Conservation (phyloP, 1,140 invertebrate genomes). For the Drosophila mayri region DNA sequence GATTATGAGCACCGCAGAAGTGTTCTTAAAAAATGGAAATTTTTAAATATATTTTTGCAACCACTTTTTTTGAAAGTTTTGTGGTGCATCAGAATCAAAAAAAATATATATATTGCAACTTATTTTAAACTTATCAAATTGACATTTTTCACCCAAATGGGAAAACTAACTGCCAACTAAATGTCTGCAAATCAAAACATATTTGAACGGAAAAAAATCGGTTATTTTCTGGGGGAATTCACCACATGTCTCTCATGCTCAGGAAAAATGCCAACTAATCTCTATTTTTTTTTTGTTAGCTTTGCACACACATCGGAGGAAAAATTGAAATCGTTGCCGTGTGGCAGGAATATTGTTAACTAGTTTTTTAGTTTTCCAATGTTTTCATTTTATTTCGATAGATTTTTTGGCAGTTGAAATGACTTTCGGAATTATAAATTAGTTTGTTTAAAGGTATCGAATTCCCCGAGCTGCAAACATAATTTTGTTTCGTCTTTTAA, state of each 20-base stretch:
- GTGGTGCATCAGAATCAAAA: conserved; percentile 1
- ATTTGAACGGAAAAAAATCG: conserved; percentile 35
- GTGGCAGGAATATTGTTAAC: conserved; percentile 8
- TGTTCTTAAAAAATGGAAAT: conserved; percentile 11
- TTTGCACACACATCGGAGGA: conserved; percentile 18
- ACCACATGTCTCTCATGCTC: conserved; percentile 3
- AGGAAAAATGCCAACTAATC: conserved; percentile 43
- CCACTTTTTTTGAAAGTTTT: conserved; percentile 37
- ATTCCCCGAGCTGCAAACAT: conserved; percentile 13
- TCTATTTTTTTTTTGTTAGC: conserved; percentile 17
- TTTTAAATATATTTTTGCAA: conserved; percentile 23
- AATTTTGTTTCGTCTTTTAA: conserved; percentile 39
- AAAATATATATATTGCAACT: conserved; percentile 27
- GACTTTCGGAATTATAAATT: conserved; percentile 30
- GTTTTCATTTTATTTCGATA: conserved; percentile 23
- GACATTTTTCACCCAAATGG: conserved; percentile 26
- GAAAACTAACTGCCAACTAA: conserved; percentile 33
- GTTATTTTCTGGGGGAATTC: conserved; percentile 16
- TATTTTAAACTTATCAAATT: conserved; percentile 63
- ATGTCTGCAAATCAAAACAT: conserved; percentile 49
- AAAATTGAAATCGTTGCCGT: conserved; percentile 51
- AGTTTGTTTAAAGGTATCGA: conserved; percentile 36
- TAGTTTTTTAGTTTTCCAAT: conserved; percentile 11
- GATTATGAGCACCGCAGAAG: background rate
- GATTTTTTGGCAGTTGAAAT: conserved; percentile 24